Base-by-base conservation (phyloP, 2,888 invertebrate genomes). In the Rhabditophanes sp. region DNA sequence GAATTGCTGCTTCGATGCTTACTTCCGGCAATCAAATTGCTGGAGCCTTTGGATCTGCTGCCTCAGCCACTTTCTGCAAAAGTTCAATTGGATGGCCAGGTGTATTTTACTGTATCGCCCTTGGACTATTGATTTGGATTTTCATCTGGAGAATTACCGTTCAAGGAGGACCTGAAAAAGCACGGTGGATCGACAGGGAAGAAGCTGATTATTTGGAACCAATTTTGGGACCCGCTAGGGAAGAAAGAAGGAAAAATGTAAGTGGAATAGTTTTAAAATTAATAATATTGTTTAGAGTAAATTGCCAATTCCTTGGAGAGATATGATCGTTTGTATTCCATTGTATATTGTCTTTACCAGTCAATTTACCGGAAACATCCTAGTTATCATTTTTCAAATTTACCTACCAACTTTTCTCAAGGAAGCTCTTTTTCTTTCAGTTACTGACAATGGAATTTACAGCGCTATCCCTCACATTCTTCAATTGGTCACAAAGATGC, bases 361-460 rank as follows among this genome's bases (percentile, higher is more conserved):
- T 26, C 39, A 38, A 26, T 37, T 48, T 14, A 33, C 41, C 9
- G 42, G 39, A 27, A 50, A 48, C 33, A 43, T 46, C 38, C 41
- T 53, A 37, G 35, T 51, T 11, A 41, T 44, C 1, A 35, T 54
- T 26, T 40, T 54, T 14, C 44, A 50, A 9, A 39, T 44, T 8
- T 54, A 51, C 25, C 41, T 46, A 19, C 54, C 54, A 7, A 41
- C 52, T 3, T 54, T 48, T 35, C 50, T 54, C 35, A 54, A 54
- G 24, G 54, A 54, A 33, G 50, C 51, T 6, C 41, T 54, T 6
- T 43, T 39, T 25, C 31, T 54, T 3, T 11, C 17, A n/a, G 9
- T 26, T 37, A 29, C 40, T 31, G 34, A 53, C 51, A 54, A 54
- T 30, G 54, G 54, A 7, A 33, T 48, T 30, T 50, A 42, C 32